Conservation (phyloP, 2,113 vertebrate species). For the Pampusana beccarii region DNA sequence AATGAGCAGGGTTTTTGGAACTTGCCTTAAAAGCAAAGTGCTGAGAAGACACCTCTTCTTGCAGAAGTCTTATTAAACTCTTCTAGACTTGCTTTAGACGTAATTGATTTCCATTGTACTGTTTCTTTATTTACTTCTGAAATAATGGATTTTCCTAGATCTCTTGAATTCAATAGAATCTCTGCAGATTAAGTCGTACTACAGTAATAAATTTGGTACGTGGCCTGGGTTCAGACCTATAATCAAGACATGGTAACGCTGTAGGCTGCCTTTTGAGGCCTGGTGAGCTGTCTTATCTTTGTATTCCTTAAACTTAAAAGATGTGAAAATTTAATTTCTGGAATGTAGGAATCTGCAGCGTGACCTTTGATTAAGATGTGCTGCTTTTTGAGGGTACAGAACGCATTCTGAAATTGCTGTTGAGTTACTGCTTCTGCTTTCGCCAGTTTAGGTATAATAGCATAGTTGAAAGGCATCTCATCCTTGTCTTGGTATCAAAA, state of each 20-base stretch:
- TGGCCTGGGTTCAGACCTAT: slow-evolving; percentile 25
- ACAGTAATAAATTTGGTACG: background rate
- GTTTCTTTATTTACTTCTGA: slow-evolving; percentile 73
- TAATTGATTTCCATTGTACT: slow-evolving; percentile 74
- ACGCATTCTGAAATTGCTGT: background rate
- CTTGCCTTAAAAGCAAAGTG: slow-evolving; percentile 76
- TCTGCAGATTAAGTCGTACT: slow-evolving; percentile 47
- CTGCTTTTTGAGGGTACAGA: slow-evolving; percentile 31
- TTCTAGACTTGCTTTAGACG: slow-evolving; percentile 78
- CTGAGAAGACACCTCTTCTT: slow-evolving; percentile 80
- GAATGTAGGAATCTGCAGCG: slow-evolving; percentile 17
- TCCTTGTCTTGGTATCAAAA: background rate
- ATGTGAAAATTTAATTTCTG: background rate
- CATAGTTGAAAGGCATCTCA: background rate
- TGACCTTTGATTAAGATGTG: slow-evolving; percentile 27
- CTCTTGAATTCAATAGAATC: slow-evolving; percentile 47
- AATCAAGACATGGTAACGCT: slow-evolving; percentile 29
- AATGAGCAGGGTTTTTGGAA: slow-evolving; percentile 82
- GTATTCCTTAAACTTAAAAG: slow-evolving; percentile 15
- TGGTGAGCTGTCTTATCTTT: slow-evolving; percentile 52
- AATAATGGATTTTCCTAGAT: slow-evolving; percentile 54
- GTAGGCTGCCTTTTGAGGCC: slow-evolving; percentile 48
- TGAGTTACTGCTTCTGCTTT: slow-evolving; percentile 37
- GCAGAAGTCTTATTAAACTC: slow-evolving; percentile 78
- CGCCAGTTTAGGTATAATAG: background rate